Evolutionary conservation across 2,797 vertebrate genomes (phyloP), one percentile per base, ranked within the genome.

Genomic region (Champsocephalus esox): DNA sequence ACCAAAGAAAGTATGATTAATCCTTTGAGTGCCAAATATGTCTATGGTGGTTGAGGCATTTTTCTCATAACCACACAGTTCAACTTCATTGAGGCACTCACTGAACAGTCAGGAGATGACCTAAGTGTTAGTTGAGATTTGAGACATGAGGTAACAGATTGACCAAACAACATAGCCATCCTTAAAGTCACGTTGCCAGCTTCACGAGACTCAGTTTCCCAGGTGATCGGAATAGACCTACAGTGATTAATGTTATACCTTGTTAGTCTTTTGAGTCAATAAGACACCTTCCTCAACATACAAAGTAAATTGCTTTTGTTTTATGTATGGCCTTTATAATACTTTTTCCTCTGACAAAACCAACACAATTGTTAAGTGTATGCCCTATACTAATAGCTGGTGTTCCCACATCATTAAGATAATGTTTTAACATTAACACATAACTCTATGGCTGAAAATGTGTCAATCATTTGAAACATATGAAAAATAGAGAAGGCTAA

Each of bases 381-480:
- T 52, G 41, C 10, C 48, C 57, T 34, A 10, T 34, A 11, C 10
- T 17, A 44, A 68, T 34, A 24, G 34, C 13, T 12, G 52, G 0
- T 64, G 21, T 52, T 60, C 49, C 44, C 34, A 62, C n/a, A 68
- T 19, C 14, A 28, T 52, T 50, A 55, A 7, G 9, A 32, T 5
- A 5, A 34, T 6, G 4, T 12, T 41, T 75, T 12, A 46, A 52
- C 32, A 21, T 21, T 21, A 21, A 21, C 21, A 21, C 21, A 21
- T 12, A 46, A 52, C 32, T 50, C 38, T 38, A 4, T 12, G 9
- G 41, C 28, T 49, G 10, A 45, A 32, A 68, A 68, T 24, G 7
- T 17, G 8, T 58, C 19, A 63, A 50, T 59, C 45, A 72, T 63
- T 70, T 46, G n/a, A 70, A 59, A 49, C 13, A 43, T 21, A 21